Evolutionary conservation across 2,797 vertebrate genomes (phyloP), one percentile per base, ranked within the genome.

Genomic region (Eulemur albifrons): DNA sequence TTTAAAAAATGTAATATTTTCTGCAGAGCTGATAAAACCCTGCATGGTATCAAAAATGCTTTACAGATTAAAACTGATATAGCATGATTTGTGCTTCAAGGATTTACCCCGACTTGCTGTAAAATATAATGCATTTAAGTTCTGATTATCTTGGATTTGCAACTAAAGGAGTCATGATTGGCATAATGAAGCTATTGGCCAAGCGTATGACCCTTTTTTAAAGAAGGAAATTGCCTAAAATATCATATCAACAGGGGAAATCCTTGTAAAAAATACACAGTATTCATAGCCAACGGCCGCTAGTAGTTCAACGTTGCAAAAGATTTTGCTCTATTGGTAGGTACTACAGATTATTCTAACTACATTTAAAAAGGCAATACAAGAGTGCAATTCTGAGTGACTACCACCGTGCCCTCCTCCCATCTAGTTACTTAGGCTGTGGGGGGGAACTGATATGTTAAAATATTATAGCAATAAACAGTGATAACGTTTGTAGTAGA

Each of bases 101-200:
- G 96, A 98, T 98, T 98, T 98, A 95, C 79, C 97, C 82, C 21
- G 61, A 98, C 98, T 80, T 97, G 92, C 97, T 97, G 79, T 96
- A 98, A 98, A 98, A 98, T 32, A 96, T 96, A 98, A 98, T 97
- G 88, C 97, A 97, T 98, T 98, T 97, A 97, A 97, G 69, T 98
- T 98, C 95, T 95, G 96, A 96, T 98, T 97, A 96, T 97, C 96
- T 92, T 90, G 93, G 97, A 96, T 98, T 98, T 97, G 93, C 96
- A 93, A 97, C 63, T 83, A 86, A 79, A 94, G 92, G 95, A 97
- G 87, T 90, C 92, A 92, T 52, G 13, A 93, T 87, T 97, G 89
- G 89, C 93, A 97, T 97, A 98, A 98, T 89, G 57, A 97, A 97
- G 97, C 90, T 96, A 96, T 97, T 97, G 97, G 93, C 95, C 96